Base-by-base conservation (phyloP, 2,797 vertebrate genomes). In the Mustela erminea region DNA sequence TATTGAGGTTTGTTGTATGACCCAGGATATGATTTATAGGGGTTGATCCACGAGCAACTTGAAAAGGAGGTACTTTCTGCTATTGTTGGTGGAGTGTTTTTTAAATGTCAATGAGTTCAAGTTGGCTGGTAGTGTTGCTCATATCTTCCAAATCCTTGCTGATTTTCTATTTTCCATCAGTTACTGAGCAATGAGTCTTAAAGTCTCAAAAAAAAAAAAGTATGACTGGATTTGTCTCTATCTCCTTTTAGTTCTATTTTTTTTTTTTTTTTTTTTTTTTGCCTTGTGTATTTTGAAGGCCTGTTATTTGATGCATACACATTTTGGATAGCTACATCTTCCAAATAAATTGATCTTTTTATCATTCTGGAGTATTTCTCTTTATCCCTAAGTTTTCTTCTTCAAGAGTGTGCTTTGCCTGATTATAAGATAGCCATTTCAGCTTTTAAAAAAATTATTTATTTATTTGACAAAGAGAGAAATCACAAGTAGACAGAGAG, bases 121-220 rank as follows among this genome's bases (percentile, higher is more conserved):
- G 43, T 54, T 38, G 68, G 46, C 46, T 85, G 60, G 64, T 15
- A 25, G 52, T 27, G 8, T 38, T 75, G 56, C 32, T 91, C 54
- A 32, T 18, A 18, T 77, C 15, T 41, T 94, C 84, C 56, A 43
- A 80, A 38, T 60, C 54, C 25, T 43, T 70, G 12, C 6, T 81
- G 74, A 29, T 88, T 91, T 94, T 86, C 64, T 43, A 35, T 90
- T 88, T 88, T 88, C 86, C 80, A 75, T 66, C 70, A 80, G 70
- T 66, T 70, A 20, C 7, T 93, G 41, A 93, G 14, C 62, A 27
- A 72, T 64, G 21, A 49, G 41, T 20, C 7, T 49, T 52, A 68
- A 91, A 62, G 38, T 90, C 25, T 41, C 85, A 21, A 52, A 35
- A 52, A 15, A 52, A 46, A 52, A 52, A 52, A 52, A 17, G 27